Evolutionary conservation across 2,797 vertebrate species (phyloP), one percentile per base, ranked within the genome.

Genomic region (Prunella strophiata): DNA sequence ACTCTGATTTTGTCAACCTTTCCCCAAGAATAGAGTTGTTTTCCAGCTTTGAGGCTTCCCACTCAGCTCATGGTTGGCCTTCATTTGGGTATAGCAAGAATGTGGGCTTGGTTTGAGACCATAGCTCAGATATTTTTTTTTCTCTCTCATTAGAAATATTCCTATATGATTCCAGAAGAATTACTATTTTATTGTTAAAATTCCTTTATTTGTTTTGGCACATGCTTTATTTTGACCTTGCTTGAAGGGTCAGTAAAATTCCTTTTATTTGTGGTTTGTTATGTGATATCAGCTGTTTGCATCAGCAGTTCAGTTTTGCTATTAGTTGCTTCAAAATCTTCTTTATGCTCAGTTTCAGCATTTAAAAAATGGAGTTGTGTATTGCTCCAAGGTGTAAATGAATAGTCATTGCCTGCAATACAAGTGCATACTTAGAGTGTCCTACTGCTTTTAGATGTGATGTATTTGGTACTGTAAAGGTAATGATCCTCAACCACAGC

Each of bases 401-500:
- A 98, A 98, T 97, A 96, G 96, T 97, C 97, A 96, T 97, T 95
- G 97, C 97, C 96, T 95, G 95, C 98, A 96, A 98, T 98, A 97
- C 98, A 71, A 97, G 98, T 91, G 77, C 90, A 67, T 88, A 78
- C 90, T 96, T 95, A 76, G 94, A 81, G 96, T 95, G 97, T 98
- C 98, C 98, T 92, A 96, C 98, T 97, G 98, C 98, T 98, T 98
- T 98, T 98, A 98, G 98, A 96, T 95, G 98, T 98, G 98, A 98
- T 98, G 97, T 98, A 98, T 98, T 97, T 97, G 97, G 97, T 98
- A 96, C 98, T 98, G 98, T 97, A 98, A 98, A 98, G 98, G 98
- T 99, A 99, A 99, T 98, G 98, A 99, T 98, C 97, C 98, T 98
- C 97, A 97, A 97, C 98, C 98, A 79, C 97, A 97, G 98, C 98